Percentiles rank a stretch among this genome's conserved stretches.
Evolutionary conservation across 2,113 vertebrate genomes (phyloP).

Genomic region (Rhadina sibilatrix): DNA sequence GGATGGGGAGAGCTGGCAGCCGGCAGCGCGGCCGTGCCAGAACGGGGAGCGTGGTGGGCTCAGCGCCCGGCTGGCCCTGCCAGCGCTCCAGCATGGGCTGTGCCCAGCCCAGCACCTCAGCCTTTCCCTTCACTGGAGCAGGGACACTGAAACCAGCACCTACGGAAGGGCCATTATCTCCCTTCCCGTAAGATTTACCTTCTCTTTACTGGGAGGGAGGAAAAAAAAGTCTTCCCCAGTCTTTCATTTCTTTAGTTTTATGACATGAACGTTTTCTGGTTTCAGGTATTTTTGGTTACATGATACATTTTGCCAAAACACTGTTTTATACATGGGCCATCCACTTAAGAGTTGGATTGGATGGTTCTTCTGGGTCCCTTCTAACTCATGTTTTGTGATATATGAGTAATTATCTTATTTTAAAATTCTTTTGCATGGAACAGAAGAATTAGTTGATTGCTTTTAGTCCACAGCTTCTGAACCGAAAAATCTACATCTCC

Average conservation of each 20-base stretch:
- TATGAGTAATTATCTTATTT: background rate
- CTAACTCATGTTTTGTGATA: background rate
- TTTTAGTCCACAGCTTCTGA: background rate
- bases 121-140: background rate
- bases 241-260: background rate
- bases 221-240: background rate
- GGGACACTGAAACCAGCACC: background rate
- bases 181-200: background rate
- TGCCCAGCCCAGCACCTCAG: rapidly evolving
- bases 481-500: background rate
- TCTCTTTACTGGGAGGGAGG: too few species aligned
- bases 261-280: background rate
- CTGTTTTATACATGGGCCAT: background rate
- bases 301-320: background rate
- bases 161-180: background rate
- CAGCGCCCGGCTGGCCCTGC: background rate
- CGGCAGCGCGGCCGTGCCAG: background rate
- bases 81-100: background rate
- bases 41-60: rapidly evolving
- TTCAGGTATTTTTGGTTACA: background rate
- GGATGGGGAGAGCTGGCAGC: background rate
- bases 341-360: too few species aligned
- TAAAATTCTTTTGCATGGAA: background rate
- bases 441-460: background rate
- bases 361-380: background rate